Percentiles rank a stretch among this genome's conserved stretches.
Conservation (phyloP, 2,888 invertebrate species). For the Rhogogaster chlorosoma region DNA sequence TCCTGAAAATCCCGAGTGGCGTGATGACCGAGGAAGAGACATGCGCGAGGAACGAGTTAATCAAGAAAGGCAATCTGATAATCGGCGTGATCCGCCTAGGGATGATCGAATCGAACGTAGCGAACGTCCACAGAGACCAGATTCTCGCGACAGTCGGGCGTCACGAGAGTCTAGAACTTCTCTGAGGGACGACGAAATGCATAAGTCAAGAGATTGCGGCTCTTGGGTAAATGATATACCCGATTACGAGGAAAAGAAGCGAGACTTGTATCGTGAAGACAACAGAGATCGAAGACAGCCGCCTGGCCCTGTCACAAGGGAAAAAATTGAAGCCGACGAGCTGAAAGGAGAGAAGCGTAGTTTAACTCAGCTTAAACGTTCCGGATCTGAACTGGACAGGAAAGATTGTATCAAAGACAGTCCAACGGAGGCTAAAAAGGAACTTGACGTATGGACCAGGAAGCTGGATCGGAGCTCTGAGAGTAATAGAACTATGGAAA, state of each 20-base stretch:
- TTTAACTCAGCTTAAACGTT: slow-evolving; percentile 79
- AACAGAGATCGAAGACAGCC: slow-evolving; percentile 76
- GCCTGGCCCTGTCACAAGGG: slow-evolving; percentile 82
- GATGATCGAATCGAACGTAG: slow-evolving; percentile 71
- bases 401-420: slow-evolving; percentile 74
- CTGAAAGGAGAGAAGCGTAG: slow-evolving; percentile 78
- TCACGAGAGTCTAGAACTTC: slow-evolving; percentile 79
- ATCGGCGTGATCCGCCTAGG: slow-evolving; percentile 62
- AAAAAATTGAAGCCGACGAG: slow-evolving; percentile 82
- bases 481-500: slow-evolving; percentile 57
- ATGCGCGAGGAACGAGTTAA: slow-evolving; percentile 65
- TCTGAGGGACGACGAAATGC: slow-evolving; percentile 70
- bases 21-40: slow-evolving; percentile 67
- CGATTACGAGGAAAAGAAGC: slow-evolving; percentile 75
- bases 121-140: slow-evolving; percentile 80
- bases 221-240: slow-evolving; percentile 74
- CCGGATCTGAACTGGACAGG: slow-evolving; percentile 68
- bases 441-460: slow-evolving; percentile 79
- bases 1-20: slow-evolving; percentile 70
- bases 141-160: slow-evolving; percentile 81
- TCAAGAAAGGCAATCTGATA: slow-evolving; percentile 67
- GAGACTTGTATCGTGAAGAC: slow-evolving; percentile 73
- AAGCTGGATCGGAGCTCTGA: slow-evolving; percentile 80
- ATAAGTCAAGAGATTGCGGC: slow-evolving; percentile 68
- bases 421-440: slow-evolving; percentile 80